Evolutionary conservation across 2,888 invertebrate species (phyloP), one percentile per base, ranked within the genome.

Genomic region (Andrena flavipes): DNA sequence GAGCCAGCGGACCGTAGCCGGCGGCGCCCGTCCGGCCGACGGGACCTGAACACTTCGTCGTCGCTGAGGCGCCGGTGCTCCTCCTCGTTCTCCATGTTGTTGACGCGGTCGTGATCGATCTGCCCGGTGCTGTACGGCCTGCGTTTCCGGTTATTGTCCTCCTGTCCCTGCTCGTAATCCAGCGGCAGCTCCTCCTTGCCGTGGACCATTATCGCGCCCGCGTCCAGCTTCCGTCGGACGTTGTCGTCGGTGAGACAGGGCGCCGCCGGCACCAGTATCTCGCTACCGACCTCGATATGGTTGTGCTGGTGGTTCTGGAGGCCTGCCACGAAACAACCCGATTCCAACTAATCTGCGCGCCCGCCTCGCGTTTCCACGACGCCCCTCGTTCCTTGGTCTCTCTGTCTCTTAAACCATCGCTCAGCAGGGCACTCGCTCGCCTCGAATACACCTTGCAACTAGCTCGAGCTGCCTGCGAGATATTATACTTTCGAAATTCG

Each of bases 151-250:
- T 76, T 82, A 82, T 89, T 80, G 71, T 86, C 87, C 62, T 80
- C 75, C 72, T 93, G 86, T 51, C 76, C 76, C 70, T 93, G 92
- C 59, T 94, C 94, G 87, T 95, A 94, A 48, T 92, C 92, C 74
- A 95, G 95, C 0, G 97, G 96, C 87, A 96, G 93, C 94, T 97
- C 97, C 92, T 97, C 97, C 91, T 95, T 96, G 16, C 97, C 97
- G 87, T 96, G 94, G 85, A 91, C 95, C 93, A 90, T 92, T 91
- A 92, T 95, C 91, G 92, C 95, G 89, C 87, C 95, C 91, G 94
- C 94, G 92, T 87, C 94, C 94, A 94, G 94, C 94, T 95, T 95
- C 95, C 92, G 93, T 90, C 93, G 88, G 56, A 92, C 92, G 82
- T 94, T 93, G 88, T 93, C 92, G 80, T 94, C 94, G 35, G 91